Evolutionary conservation across 2,113 vertebrate species (phyloP).

Genomic region (Thamnaconus septentrionalis): DNA sequence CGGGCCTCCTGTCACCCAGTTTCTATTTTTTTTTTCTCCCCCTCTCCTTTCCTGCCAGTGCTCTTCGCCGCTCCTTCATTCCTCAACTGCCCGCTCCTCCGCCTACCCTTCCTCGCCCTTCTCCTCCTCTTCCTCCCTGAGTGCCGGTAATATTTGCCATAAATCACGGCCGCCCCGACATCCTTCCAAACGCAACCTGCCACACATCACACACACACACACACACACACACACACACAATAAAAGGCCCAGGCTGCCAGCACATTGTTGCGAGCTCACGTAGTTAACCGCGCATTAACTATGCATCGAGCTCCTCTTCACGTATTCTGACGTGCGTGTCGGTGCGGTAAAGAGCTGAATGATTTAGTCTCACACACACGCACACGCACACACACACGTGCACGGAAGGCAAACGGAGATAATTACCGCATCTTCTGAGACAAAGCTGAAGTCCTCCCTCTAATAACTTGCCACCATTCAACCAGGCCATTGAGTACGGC

Average conservation of each 20-base stretch:
- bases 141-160: constrained; percentile 52
- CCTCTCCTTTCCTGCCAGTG: background rate
- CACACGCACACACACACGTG: background rate
- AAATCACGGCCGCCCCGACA: constrained; percentile 46
- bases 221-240: constrained; percentile 5
- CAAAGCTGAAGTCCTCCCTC: constrained; percentile 42
- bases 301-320: constrained; percentile 12
- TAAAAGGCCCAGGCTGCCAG: background rate
- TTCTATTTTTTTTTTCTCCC: constrained; percentile 4
- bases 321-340: background rate
- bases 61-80: background rate
- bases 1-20: background rate
- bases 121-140: constrained; percentile 33
- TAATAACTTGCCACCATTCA: constrained; percentile 30
- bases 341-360: constrained; percentile 8
- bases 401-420: constrained; percentile 16
- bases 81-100: background rate
- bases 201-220: background rate
- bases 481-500: constrained; percentile 36
- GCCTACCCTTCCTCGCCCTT: background rate
- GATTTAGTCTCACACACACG: constrained; percentile 21
- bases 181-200: constrained; percentile 8
- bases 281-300: constrained; percentile 21
- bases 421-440: constrained; percentile 43
- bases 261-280: constrained; percentile 5